Base-by-base conservation (phyloP, 1,140 invertebrate genomes). In the Heliconius melpomene region DNA sequence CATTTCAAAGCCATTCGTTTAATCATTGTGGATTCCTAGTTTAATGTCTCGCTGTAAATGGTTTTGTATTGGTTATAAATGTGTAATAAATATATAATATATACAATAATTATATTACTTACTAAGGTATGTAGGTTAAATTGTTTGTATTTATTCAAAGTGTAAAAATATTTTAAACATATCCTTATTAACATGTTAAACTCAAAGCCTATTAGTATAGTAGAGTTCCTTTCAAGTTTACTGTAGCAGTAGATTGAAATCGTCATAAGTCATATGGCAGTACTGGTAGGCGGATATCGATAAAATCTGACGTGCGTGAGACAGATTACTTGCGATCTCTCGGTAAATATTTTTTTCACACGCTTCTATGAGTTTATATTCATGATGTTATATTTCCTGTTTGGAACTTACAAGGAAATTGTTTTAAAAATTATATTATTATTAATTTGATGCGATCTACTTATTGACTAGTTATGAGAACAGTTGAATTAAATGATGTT, bases 291-390 rank as follows among this genome's bases (percentile, higher is more conserved):
- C 72, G 80, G 77, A 79, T 75, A 82, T 75, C 75, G 83, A 84
- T 84, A 78, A 79, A 74, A 84, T 84, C 80, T 72, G 66, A 46
- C 32, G 78, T 82, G 75, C 83, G 80, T 82, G 83, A 84, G 80
- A 78, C 70, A 66, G 82, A 84, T 84, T 76, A 73, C 74, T 75
- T 36, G 80, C 83, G 78, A 80, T 82, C 75, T 78, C 70, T 57
- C 52, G 57, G 83, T 50, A 71, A 84, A 79, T 74, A 82, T 74
- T 79, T 74, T 46, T 75, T 84, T 83, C 82, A 79, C 82, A 83
- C 79, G 82, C 77, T 80, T 71, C 76, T 72, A 60, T 23, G 72
- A 57, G 78, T 81, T 72, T 66, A 66, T 66, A 29, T 66, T 66
- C 60, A 66, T 29, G 60, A 29, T 66, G 60, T 66, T 66, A 66